phyloP scores from a whole-genome alignment of 2,888 invertebrate species.

The Stenurella melanura region DNA sequence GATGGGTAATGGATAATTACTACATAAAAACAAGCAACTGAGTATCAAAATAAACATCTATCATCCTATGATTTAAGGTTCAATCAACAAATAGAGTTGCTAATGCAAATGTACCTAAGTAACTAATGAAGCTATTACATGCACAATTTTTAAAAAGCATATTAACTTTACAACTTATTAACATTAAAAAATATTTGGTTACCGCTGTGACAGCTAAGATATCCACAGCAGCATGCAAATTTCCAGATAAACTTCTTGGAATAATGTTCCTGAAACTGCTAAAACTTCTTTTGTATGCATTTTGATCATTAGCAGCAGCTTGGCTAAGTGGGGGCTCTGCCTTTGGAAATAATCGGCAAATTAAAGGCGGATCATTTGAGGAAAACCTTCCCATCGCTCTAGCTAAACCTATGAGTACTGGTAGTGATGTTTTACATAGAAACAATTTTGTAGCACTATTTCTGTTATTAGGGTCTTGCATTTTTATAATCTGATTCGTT shows the following conservation, averaged over 20 bases:
- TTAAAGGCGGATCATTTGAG: constrained; percentile 84
- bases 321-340: constrained; percentile 78
- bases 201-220: constrained; percentile 67
- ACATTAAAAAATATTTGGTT: constrained; percentile 26
- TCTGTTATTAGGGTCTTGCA: constrained; percentile 66
- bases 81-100: no score
- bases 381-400: constrained; percentile 94
- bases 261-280: constrained; percentile 91
- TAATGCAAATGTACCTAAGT: no score
- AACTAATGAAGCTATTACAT: background rate
- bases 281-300: constrained; percentile 78
- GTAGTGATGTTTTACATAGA: constrained; percentile 89
- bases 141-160: background rate
- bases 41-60: no score
- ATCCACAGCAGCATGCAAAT: constrained; percentile 80
- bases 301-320: constrained; percentile 73
- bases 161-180: background rate
- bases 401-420: constrained; percentile 87
- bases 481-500: constrained; percentile 80
- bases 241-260: constrained; percentile 92
- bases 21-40: no score
- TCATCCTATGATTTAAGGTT: no score
- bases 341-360: constrained; percentile 89
- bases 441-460: constrained; percentile 78
- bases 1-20: no score